Evolutionary conservation across 2,113 vertebrate genomes (phyloP).

Genomic region (Columba livia): DNA sequence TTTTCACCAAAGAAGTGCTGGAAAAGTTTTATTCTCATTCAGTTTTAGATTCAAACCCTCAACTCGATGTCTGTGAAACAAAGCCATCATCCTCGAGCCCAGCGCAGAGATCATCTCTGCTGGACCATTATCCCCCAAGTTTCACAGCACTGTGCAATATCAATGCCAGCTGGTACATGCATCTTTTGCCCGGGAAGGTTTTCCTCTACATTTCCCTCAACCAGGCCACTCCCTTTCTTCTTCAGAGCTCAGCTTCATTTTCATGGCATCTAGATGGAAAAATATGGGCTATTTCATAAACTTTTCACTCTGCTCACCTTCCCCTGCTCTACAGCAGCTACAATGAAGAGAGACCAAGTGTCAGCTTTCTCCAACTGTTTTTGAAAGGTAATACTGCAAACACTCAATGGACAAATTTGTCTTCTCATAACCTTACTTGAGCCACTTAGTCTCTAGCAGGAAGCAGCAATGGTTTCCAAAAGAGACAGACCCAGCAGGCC

Average conservation of each 20-base stretch:
- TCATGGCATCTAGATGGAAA: background rate
- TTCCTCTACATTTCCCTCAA: background rate
- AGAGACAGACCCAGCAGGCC: background rate
- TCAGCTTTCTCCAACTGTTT: background rate
- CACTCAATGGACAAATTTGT: background rate
- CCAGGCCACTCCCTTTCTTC: background rate
- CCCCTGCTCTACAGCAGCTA: background rate
- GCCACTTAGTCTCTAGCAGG: background rate
- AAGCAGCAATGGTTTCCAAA: background rate
- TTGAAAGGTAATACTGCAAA: background rate
- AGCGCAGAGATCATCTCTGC: background rate
- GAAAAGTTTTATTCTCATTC: background rate
- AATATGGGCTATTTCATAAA: background rate
- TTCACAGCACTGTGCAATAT: background rate
- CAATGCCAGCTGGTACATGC: background rate
- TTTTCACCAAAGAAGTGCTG: background rate
- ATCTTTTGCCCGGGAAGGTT: background rate
- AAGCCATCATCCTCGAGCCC: rapidly evolving
- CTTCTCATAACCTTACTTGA: background rate
- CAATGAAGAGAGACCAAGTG: background rate
- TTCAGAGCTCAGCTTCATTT: background rate
- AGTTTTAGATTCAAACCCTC: background rate
- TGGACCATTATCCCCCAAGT: background rate
- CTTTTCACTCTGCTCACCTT: background rate
- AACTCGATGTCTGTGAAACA: background rate